Evolutionary conservation across 2,888 invertebrate species (phyloP), one percentile per base, ranked within the genome.

Genomic region (Caenorhabditis parvicauda): DNA sequence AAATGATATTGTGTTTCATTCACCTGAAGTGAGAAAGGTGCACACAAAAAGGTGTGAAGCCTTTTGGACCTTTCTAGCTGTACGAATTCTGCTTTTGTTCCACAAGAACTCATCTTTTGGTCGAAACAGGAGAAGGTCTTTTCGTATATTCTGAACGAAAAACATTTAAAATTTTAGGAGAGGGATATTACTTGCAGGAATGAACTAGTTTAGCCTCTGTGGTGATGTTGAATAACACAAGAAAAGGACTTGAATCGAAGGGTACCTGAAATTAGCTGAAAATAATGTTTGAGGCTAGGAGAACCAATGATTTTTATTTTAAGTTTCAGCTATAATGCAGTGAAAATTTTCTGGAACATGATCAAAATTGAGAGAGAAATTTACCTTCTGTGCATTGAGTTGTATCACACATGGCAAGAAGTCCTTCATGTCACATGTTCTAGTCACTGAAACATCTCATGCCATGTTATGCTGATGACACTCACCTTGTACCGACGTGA

Each of bases 241-340:
- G 64, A 17, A 74, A 50, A 12, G 74, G 64, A 45, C 74, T 73
- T 22, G 60, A 60, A 27, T 74, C 67, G 54, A 74, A 74, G 7
- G 65, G 72, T 12, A 74, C 54, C 52, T 52, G 21, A 43, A 14
- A 22, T 4, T 22, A 28, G 6, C 12, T 21, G 1, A n/a, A n/a
- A n/a, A n/a, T n/a, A n/a, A n/a, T n/a, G n/a, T n/a, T n/a, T n/a
- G n/a, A n/a, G n/a, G n/a, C n/a, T n/a, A n/a, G n/a, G n/a, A n/a
- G n/a, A n/a, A n/a, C n/a, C n/a, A n/a, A n/a, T n/a, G n/a, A n/a
- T n/a, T n/a, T n/a, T n/a, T n/a, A n/a, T n/a, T n/a, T n/a, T n/a
- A n/a, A n/a, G n/a, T n/a, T n/a, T n/a, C n/a, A n/a, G n/a, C n/a
- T n/a, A n/a, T n/a, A n/a, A n/a, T n/a, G n/a, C n/a, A n/a, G n/a